A percentile compares a stretch with the other conserved stretches of the same genome.
phyloP scores from a whole-genome alignment of 1,140 invertebrate species.

The Phenacoccus solenopsis region DNA sequence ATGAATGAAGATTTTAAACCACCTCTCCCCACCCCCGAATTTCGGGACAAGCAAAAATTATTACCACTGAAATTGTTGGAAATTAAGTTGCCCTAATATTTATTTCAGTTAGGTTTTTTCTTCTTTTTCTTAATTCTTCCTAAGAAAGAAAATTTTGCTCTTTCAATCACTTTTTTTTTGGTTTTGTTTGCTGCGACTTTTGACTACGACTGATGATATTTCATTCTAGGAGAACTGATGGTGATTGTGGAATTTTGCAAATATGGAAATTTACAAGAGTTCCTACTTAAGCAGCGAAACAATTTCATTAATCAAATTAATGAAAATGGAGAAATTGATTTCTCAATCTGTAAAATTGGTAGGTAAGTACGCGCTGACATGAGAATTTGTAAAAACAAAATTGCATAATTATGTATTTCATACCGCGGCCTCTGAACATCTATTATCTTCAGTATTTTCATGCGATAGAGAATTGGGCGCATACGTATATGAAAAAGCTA shows the following conservation, averaged over 20 bases:
- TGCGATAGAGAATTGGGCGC: too few species aligned
- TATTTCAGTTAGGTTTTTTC: not conserved
- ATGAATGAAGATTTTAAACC: too few species aligned
- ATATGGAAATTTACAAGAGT: conserved; percentile 80
- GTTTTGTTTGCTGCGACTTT: not conserved
- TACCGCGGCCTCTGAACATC: too few species aligned
- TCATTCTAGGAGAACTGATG: conserved; percentile 55
- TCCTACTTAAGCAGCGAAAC: conserved; percentile 58
- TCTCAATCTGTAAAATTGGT: not conserved
- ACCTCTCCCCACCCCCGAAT: too few species aligned
- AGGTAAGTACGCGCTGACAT: not conserved
- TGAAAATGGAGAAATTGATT: conserved; percentile 46
- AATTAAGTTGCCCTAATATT: too few species aligned
- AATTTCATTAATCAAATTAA: conserved; percentile 71
- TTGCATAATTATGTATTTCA: not conserved
- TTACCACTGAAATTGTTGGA: too few species aligned
- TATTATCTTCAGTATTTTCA: too few species aligned
- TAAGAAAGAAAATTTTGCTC: too few species aligned
- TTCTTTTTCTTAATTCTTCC: too few species aligned
- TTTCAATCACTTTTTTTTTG: not conserved
- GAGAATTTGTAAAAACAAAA: not conserved
- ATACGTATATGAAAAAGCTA: too few species aligned
- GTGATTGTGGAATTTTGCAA: conserved; percentile 90
- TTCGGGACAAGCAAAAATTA: too few species aligned
- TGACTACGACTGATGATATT: not conserved